Evolutionary conservation across 2,797 vertebrate genomes (phyloP).

Genomic region (Ara ararauna): DNA sequence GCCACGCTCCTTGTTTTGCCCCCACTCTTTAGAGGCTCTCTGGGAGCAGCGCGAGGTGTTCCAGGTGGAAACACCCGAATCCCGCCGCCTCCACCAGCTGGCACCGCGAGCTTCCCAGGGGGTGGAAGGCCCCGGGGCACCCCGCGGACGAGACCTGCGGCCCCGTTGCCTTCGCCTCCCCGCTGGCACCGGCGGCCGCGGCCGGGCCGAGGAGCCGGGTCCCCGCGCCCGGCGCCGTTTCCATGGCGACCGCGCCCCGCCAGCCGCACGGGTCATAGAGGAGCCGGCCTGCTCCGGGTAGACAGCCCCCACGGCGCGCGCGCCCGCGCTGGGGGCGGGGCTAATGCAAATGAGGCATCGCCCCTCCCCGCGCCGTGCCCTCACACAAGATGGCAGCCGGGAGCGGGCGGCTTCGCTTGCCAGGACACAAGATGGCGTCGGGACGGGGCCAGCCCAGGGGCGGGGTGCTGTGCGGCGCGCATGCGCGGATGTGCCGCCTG

Average conservation of each 20-base stretch:
- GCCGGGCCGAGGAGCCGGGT: no score
- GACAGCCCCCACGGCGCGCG: neutral
- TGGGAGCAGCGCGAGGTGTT: neutral
- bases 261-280: neutral
- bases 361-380: fast-evolving
- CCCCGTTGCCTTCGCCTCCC: neutral
- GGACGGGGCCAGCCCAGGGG: neutral
- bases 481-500: fast-evolving
- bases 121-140: no score
- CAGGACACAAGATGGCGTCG: neutral
- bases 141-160: no score
- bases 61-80: fast-evolving
- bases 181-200: neutral
- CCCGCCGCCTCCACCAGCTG: neutral
- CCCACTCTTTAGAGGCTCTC: neutral
- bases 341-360: neutral
- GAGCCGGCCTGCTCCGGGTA: fast-evolving
- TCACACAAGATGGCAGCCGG: neutral
- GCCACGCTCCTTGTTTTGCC: neutral
- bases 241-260: neutral
- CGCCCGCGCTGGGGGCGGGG: neutral
- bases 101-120: neutral
- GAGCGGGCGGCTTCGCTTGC: neutral
- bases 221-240: neutral
- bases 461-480: fast-evolving